phyloP scores from a whole-genome alignment of 2,888 invertebrate genomes.

The Leptopterna dolabrata region DNA sequence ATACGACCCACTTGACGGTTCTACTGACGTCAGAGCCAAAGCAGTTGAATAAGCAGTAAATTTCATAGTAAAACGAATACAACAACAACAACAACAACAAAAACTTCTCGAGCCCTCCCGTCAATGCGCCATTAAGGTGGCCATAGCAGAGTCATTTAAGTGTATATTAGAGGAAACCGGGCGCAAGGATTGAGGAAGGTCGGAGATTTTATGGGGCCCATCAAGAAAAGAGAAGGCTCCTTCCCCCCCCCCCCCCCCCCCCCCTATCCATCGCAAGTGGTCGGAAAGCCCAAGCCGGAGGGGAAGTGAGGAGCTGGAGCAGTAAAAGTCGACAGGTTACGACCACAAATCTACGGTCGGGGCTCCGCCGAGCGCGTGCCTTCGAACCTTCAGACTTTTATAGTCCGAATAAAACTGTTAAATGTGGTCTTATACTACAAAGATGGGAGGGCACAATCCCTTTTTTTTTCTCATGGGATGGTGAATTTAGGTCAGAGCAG shows the following conservation, averaged over 20 bases:
- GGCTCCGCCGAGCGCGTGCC: constrained; percentile 43
- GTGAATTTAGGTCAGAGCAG: no score
- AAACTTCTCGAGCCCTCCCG: background rate
- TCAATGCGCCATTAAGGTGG: constrained; percentile 48
- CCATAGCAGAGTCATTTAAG: constrained; percentile 37
- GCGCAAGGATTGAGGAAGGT: constrained; percentile 44
- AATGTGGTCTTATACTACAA: background rate
- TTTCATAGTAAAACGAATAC: constrained; percentile 18
- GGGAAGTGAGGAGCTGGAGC: constrained; percentile 11
- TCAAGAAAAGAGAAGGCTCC: constrained; percentile 19
- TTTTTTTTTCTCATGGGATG: no score
- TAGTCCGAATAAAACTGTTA: constrained; percentile 44
- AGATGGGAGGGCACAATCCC: background rate
- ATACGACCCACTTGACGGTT: background rate
- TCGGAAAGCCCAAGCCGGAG: background rate
- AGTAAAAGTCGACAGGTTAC: constrained; percentile 53
- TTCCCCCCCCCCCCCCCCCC: no score
- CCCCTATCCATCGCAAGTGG: background rate
- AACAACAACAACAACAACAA: constrained; percentile 10
- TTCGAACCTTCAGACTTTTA: constrained; percentile 41
- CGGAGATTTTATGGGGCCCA: constrained; percentile 50
- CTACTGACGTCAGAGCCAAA: background rate
- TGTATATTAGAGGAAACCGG: constrained; percentile 42
- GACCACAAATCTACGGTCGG: constrained; percentile 45
- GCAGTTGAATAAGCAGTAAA: constrained; percentile 29